Evolutionary conservation across 2,888 invertebrate species (phyloP).

Genomic region (Conomelus anceps): DNA sequence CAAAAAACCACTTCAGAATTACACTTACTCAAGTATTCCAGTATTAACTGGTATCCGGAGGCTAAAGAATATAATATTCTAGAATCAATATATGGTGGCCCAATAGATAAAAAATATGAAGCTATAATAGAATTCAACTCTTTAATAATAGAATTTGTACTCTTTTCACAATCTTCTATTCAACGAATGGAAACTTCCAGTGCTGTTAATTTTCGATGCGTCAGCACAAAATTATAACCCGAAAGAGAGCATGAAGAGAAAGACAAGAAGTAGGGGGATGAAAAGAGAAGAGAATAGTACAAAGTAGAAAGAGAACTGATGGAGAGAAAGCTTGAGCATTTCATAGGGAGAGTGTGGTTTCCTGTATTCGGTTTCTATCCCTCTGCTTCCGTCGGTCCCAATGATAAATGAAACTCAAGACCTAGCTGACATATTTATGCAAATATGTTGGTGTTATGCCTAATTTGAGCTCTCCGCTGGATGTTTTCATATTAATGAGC

Average conservation of each 20-base stretch:
- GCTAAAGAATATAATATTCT: too few species aligned
- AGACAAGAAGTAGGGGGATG: not conserved
- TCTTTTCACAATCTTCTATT: too few species aligned
- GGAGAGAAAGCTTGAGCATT: too few species aligned
- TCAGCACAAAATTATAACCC: not conserved
- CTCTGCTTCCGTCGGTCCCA: constrained; percentile 1
- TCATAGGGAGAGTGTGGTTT: not conserved
- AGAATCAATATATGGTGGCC: too few species aligned
- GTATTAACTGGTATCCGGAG: too few species aligned
- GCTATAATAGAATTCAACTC: too few species aligned
- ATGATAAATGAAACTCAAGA: constrained; percentile 12
- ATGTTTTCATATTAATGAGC: constrained; percentile 25
- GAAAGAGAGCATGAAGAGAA: not conserved
- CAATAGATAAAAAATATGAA: too few species aligned
- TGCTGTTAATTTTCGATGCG: too few species aligned
- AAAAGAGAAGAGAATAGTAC: not conserved
- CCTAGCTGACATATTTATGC: constrained; percentile 29
- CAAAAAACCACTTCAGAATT: too few species aligned
- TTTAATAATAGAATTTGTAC: too few species aligned
- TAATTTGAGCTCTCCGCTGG: constrained; percentile 29
- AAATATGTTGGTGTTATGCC: constrained; percentile 32
- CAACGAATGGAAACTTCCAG: too few species aligned
- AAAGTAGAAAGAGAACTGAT: not conserved
- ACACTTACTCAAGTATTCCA: too few species aligned
- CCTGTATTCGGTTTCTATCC: not conserved